Base-by-base conservation (phyloP, 2,888 invertebrate genomes). In the Scaptomyza parva region DNA sequence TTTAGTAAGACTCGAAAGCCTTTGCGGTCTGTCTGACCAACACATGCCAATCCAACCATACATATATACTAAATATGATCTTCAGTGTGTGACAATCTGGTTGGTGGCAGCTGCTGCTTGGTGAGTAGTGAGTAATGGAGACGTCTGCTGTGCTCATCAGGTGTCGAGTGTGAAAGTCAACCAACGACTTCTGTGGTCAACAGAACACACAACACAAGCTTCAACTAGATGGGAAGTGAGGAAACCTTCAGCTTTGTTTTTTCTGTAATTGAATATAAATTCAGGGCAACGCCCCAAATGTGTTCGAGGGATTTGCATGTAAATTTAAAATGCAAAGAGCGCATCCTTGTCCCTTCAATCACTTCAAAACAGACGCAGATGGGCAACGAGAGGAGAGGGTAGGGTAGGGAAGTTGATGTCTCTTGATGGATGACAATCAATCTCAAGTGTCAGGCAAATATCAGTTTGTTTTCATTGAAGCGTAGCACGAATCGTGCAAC, bases 401-500 rank as follows among this genome's bases (percentile, higher is more conserved):
- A 18, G 48, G 39, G 18, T 2, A n/a, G 3, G 3, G 1, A 18
- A 20, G 6, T n/a, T 61, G 37, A 65, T 65, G n/a, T 71, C 75
- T 61, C 80, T 76, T 88, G 88, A 88, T 88, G 89, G 80, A 86
- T 89, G 89, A 87, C 89, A 88, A 88, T 88, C 89, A 88, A 89
- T 89, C 86, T 88, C 82, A 87, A 89, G 89, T 89, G 88, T 89
- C 88, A 84, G 79, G 83, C 85, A 87, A 88, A 88, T 83, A 83
- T 79, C 88, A 84, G 84, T 84, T 84, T 86, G 82, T 84, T 89
- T 86, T 79, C 88, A 85, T 78, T 86, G 76, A 72, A 69, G 78
- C 83, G 58, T 70, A 74, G 69, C 73, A 86, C 71, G 70, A 72
- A 58, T 70, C 73, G 70, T 75, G 63, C 70, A 70, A 69, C 75